phyloP scores from a whole-genome alignment of 1,140 invertebrate genomes.

The Elymnias hypermnestra region DNA sequence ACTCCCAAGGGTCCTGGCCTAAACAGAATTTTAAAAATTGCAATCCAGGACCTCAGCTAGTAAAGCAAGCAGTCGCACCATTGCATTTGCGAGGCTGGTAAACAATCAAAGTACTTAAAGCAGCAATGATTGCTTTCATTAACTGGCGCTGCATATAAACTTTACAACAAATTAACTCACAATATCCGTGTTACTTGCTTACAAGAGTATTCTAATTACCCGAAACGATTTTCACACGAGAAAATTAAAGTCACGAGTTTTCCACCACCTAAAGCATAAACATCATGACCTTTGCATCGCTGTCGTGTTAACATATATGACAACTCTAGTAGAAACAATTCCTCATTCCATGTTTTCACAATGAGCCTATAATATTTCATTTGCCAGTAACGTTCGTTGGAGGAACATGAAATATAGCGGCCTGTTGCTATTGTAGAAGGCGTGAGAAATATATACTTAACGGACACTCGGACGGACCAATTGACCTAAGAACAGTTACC shows the following conservation, averaged over 20 bases:
- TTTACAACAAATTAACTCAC: not conserved
- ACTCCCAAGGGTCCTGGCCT: too few relatives aligned
- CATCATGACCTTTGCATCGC: not conserved
- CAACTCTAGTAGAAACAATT: constrained; percentile 6
- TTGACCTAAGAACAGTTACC: constrained; percentile 29
- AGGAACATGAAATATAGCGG: constrained; percentile 3
- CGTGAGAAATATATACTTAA: constrained; percentile 34
- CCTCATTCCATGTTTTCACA: constrained; percentile 8
- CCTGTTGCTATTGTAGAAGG: constrained; percentile 21
- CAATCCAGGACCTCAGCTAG: too few relatives aligned
- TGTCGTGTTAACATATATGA: not conserved
- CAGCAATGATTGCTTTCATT: too few relatives aligned
- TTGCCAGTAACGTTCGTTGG: constrained; percentile 13
- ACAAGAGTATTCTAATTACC: not conserved
- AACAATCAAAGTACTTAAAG: too few relatives aligned
- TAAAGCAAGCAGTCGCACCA: too few relatives aligned
- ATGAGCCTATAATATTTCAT: constrained; percentile 9
- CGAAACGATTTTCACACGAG: not conserved
- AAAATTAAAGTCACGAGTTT: not conserved
- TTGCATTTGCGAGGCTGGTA: too few relatives aligned
- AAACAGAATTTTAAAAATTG: too few relatives aligned
- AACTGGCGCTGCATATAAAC: too few relatives aligned
- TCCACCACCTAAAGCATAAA: not conserved
- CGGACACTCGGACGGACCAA: constrained; percentile 21
- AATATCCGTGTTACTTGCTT: not conserved